Evolutionary conservation across 1,140 invertebrate genomes (phyloP), one percentile per base, ranked within the genome.

Genomic region (Steinernema feltiae): DNA sequence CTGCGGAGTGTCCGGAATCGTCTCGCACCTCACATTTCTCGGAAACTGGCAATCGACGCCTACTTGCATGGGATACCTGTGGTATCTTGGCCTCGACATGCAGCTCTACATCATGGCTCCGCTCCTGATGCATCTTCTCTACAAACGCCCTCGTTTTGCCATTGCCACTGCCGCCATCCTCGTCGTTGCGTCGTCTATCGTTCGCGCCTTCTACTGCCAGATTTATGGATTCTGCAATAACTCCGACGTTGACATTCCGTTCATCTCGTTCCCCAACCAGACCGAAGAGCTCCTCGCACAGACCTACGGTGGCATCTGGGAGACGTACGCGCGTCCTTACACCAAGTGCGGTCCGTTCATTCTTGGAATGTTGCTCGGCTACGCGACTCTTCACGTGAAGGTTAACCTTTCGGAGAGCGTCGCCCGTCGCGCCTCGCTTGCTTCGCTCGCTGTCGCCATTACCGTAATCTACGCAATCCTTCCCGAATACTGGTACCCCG

Each of bases 291-390:
- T 70, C 17, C 41, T 79, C 18, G 35, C 30, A n/a, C 1, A 35
- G 3, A 78, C 83, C 29, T 84, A 86, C 53, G 80, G 35, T 1
- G 84, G 84, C 0, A 63, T 85, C 15, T 83, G 82, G 83, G 78
- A 86, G n/a, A 83, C 86, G 72, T 85, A 85, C 75, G 76, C 74
- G 1, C 80, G 84, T 18, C 84, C 84, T 0, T 74, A 76, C 53
- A 85, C 84, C 30, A 85, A 85, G 71, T 80, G 80, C 29, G 84
- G 85, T 15, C 84, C 84, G 15, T 85, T 86, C 72, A 31, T 85
- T 0, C 76, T 85, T 29, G 84, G 84, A n/a, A 63, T 85, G 17
- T 63, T 85, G 1, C 24, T 86, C 27, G 84, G 84, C 31, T 78
- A 76, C 32, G 12, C 27, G 24, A 76, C 46, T 29, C 1, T 71